Evolutionary conservation across 2,888 invertebrate genomes (phyloP), one percentile per base, ranked within the genome.

Genomic region (Dromius quadrimaculatus): DNA sequence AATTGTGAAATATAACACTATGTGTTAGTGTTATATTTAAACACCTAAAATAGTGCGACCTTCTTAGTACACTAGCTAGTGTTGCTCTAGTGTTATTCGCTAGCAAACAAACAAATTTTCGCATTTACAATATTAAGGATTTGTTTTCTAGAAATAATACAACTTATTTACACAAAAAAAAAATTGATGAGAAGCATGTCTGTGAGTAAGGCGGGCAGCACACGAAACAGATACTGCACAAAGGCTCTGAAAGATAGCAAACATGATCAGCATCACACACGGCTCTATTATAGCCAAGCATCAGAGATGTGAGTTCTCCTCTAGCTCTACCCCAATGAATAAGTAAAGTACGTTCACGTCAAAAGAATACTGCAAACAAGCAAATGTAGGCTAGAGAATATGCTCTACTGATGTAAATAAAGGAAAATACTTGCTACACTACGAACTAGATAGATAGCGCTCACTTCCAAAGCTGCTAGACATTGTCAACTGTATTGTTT

Each of bases 381-480:
- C 41, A 41, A 41, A 41, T 41, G 41, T 54, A 57, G 13, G 57
- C 63, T 63, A 63, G 63, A 63, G 15, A 41, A 28, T 57, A 57
- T 63, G 63, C 63, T 63, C 63, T 63, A 63, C 63, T 62, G 43
- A 43, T 17, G 9, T 22, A 13, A 63, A 63, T 57, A 57, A 63
- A 63, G 19, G 17, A 65, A 65, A 54, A 17, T 50, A 64, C 64
- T 50, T 22, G 65, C 65, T 65, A 50, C 54, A 23, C 65, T 65
- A 65, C 68, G 43, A 47, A 54, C 68, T 68, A 68, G 28, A 68
- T 66, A 66, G 50, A 65, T 68, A 68, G 66, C 68, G 54, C 43
- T 38, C 68, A 68, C 34, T 57, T 68, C 68, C 45, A 59, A 68
- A 68, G 59, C 68, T 43, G 50, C 47, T 19, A 19, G 13, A 47